Conservation (phyloP, 2,113 vertebrate species). For the Oreochromis niloticus region DNA sequence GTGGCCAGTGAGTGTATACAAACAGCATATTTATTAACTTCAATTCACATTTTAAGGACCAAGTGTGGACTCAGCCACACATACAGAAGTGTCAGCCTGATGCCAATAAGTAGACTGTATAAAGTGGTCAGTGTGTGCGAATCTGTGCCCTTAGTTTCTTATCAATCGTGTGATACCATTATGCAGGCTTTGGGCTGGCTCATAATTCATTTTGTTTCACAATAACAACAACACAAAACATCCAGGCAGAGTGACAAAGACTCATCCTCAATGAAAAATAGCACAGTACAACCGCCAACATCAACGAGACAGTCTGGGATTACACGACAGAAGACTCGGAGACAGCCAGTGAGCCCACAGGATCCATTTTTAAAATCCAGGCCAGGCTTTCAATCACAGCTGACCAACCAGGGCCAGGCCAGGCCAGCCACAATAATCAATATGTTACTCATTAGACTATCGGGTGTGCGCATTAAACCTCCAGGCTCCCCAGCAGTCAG, state of each 20-base stretch:
- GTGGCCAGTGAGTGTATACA: background rate
- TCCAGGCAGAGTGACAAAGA: background rate
- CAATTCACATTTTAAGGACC: background rate
- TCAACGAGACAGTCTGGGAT: background rate
- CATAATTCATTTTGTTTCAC: background rate
- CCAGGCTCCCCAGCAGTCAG: constrained; percentile 19
- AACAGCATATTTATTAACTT: background rate
- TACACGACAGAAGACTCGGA: background rate
- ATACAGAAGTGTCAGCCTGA: background rate
- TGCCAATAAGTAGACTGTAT: background rate
- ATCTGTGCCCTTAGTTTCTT: background rate
- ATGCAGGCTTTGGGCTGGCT: background rate
- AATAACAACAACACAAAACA: background rate
- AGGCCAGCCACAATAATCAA: constrained; percentile 26
- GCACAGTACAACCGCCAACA: background rate
- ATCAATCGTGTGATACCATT: background rate
- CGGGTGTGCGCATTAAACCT: background rate
- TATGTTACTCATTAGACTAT: constrained; percentile 21
- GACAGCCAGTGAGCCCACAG: background rate
- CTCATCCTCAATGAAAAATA: background rate
- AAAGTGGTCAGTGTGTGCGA: background rate
- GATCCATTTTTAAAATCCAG: background rate
- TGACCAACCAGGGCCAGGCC: constrained; percentile 3
- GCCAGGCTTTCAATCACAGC: background rate
- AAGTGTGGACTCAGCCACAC: background rate